Conservation (phyloP, 2,113 vertebrate genomes). For the Antechinus flavipes region DNA sequence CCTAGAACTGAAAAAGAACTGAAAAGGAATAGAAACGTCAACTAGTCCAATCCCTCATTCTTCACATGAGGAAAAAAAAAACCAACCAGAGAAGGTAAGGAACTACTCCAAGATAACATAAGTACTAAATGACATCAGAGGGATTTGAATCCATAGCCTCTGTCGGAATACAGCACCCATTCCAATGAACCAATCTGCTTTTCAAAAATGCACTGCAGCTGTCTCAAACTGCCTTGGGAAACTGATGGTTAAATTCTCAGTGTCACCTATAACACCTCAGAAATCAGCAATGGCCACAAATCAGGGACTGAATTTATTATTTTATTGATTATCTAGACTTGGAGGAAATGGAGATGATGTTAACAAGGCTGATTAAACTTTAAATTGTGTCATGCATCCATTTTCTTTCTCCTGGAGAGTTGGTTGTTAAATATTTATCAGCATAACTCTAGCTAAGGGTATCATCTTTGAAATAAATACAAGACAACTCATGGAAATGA, state of each 20-base stretch:
- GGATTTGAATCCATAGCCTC: not conserved
- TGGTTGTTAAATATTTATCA: not conserved
- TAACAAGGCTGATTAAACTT: not conserved
- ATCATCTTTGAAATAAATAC: not conserved
- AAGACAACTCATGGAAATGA: not conserved
- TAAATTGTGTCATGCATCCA: not conserved
- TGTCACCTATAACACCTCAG: not conserved
- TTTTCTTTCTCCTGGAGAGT: not conserved
- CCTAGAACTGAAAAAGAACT: not conserved
- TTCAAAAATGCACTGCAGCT: not conserved
- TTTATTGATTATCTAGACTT: not conserved
- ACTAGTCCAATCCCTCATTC: not conserved
- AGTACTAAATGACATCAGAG: not conserved
- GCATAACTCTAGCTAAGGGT: not conserved
- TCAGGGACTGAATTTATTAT: not conserved
- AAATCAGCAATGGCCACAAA: not conserved
- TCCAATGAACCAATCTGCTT: not conserved
- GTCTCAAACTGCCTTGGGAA: not conserved
- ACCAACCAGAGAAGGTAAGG: not conserved
- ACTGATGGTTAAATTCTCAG: not conserved
- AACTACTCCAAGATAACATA: not conserved
- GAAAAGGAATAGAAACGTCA: not conserved
- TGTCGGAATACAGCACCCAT: not conserved
- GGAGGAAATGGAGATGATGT: not conserved
- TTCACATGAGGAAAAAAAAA: not conserved